phyloP scores from a whole-genome alignment of 2,888 invertebrate genomes.

The Macropis europaea region DNA sequence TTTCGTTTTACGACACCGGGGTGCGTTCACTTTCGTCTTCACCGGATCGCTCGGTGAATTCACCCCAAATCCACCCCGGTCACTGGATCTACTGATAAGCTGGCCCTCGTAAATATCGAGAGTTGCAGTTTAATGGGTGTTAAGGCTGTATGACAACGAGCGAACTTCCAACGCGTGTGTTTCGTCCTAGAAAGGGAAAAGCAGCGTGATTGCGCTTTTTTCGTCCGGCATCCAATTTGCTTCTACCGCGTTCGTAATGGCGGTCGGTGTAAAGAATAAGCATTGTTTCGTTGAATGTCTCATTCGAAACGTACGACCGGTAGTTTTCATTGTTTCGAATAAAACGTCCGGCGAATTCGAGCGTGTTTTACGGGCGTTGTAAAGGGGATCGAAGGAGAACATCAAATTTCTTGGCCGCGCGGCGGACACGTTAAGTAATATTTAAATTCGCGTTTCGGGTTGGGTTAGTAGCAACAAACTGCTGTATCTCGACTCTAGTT shows the following conservation, averaged over 20 bases:
- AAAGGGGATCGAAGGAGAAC: background rate
- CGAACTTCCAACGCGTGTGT: background rate
- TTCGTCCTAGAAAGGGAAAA: too few species aligned
- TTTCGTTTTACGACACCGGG: slow-evolving; percentile 28
- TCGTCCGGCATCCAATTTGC: background rate
- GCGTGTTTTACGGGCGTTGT: slow-evolving; percentile 10
- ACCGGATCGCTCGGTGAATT: slow-evolving; percentile 2
- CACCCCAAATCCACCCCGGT: background rate
- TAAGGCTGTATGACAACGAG: background rate
- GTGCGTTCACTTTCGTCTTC: slow-evolving; percentile 28
- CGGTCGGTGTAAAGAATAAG: background rate
- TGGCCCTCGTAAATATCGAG: slow-evolving; percentile 3
- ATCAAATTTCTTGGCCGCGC: background rate
- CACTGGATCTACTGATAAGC: slow-evolving; percentile 9
- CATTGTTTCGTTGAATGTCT: background rate
- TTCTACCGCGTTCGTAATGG: background rate
- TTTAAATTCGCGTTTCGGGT: too few species aligned
- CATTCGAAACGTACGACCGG: background rate
- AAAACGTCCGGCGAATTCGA: slow-evolving; percentile 1
- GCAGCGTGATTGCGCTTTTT: background rate
- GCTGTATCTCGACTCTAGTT: too few species aligned
- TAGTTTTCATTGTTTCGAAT: background rate
- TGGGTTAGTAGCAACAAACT: too few species aligned
- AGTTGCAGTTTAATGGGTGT: background rate
- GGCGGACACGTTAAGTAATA: too few species aligned